Percentiles rank a stretch among this genome's conserved stretches.
These are phyloP conservation scores for Resseliella maxima DNA, from an alignment of 2,888 invertebrate species.

Conservation along the genomic window DNA sequence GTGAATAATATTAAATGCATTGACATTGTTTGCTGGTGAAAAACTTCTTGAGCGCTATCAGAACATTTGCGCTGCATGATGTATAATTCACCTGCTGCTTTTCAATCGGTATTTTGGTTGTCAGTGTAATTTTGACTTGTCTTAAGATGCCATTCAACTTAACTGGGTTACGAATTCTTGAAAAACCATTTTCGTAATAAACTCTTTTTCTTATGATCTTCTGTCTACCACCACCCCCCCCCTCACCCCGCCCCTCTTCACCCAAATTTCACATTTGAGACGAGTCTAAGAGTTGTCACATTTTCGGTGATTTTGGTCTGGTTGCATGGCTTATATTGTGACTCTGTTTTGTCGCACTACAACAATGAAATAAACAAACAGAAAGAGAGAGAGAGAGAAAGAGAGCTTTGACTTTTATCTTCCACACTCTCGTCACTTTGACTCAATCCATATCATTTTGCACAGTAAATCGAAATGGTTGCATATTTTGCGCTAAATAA, in stretches of 20 bases:
- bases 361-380: too few relatives aligned
- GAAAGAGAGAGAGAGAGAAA: too few relatives aligned
- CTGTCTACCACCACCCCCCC: neutral
- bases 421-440: neutral
- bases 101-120: conserved; percentile 42
- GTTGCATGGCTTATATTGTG: conserved; percentile 7
- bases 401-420: neutral
- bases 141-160: conserved; percentile 40
- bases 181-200: conserved; percentile 1
- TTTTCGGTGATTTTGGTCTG: conserved; percentile 26
- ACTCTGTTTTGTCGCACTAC: neutral
- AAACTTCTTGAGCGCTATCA: neutral
- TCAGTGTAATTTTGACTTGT: neutral
- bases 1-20: conserved; percentile 34
- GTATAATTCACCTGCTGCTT: conserved; percentile 47
- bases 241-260: neutral
- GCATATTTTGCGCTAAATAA: conserved; percentile 18
- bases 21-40: neutral
- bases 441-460: neutral
- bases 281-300: too few relatives aligned
- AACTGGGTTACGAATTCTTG: conserved; percentile 37
- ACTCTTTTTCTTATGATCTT: conserved; percentile 35
- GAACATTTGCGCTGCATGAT: neutral
- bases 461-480: neutral
- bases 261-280: neutral